Evolutionary conservation across 1,140 invertebrate species (phyloP), one percentile per base, ranked within the genome.

Genomic region (Platyscapa corneri): DNA sequence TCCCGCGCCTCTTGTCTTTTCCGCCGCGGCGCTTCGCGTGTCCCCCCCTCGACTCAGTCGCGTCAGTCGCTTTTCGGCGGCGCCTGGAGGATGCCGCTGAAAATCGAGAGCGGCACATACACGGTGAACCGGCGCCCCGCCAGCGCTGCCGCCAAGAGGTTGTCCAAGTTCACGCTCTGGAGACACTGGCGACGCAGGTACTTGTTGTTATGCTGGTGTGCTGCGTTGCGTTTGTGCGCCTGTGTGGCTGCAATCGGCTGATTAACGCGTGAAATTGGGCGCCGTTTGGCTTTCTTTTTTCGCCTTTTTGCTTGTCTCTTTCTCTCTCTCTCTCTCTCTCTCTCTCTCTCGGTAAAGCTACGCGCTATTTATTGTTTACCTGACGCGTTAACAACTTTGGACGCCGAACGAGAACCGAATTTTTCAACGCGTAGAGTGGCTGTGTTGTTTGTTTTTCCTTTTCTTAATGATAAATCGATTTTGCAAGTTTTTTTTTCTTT

Each of bases 171-270:
- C 88, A 88, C 92, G 37, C 89, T 92, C 60, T 93, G 92, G 92
- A 93, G 91, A 88, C 90, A 93, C 84, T 93, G 92, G 92, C 92
- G 92, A 49, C 91, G 92, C 88, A 93, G 92, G 92, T 93, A 92
- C 42, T 18, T 27, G 23, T 37, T 37, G 2, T 60, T 39, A 18
- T 49, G 60, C 42, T 12, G 39, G 81, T 75, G 56, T 77, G 77
- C 6, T 12, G 6, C 42, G 6, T 12, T 46, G 42, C 23, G 10
- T 46, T 30, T 37, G 53, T 27, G 81, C 42, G 80, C 30, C 32
- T 16, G 30, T 37, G 56, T 39, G 16, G 18, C 2, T 16, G 5
- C 12, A 7, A 7, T 46, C 20, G 12, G 27, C 27, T n/a, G 42
- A 46, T 46, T 46, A 8, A 46, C 6, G 0, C 23, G 37, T 20